Evolutionary conservation across 2,888 invertebrate genomes (phyloP).

Genomic region (Cheilosia urbana): DNA sequence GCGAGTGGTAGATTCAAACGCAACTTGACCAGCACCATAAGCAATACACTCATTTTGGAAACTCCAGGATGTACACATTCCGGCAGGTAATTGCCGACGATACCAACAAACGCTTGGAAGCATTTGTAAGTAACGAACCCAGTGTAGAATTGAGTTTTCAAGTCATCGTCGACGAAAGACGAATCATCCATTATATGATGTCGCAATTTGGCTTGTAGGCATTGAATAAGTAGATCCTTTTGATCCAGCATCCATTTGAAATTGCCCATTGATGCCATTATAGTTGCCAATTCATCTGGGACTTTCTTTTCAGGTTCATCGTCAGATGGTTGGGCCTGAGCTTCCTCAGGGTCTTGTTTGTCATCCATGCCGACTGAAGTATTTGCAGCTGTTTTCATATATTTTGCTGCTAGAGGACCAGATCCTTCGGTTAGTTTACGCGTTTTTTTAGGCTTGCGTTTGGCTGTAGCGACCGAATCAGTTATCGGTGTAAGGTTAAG

Average conservation of each 20-base stretch:
- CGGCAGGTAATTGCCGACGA: neutral
- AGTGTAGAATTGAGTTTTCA: constrained; percentile 37
- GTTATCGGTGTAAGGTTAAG: constrained; percentile 1
- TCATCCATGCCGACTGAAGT: neutral
- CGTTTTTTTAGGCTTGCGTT: too few relatives aligned
- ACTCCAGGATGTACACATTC: neutral
- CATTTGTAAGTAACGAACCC: constrained; percentile 28
- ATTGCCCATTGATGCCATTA: neutral
- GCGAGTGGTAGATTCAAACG: constrained; percentile 30
- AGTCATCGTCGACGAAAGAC: constrained; percentile 9
- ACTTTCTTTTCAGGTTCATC: too few relatives aligned
- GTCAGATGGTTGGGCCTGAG: too few relatives aligned
- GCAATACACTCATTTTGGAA: neutral
- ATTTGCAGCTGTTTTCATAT: neutral
- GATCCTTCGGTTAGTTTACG: too few relatives aligned
- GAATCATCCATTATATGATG: neutral
- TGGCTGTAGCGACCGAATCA: neutral
- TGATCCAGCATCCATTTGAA: neutral
- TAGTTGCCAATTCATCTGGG: too few relatives aligned
- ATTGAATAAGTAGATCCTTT: neutral
- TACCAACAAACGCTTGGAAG: neutral
- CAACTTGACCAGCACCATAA: constrained; percentile 17
- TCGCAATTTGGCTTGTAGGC: constrained; percentile 2
- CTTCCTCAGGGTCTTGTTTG: neutral
- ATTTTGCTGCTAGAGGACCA: neutral